These are phyloP conservation scores for Centrocercus urophasianus DNA, from an alignment of 2,113 vertebrate species.

Conservation along the genomic window DNA sequence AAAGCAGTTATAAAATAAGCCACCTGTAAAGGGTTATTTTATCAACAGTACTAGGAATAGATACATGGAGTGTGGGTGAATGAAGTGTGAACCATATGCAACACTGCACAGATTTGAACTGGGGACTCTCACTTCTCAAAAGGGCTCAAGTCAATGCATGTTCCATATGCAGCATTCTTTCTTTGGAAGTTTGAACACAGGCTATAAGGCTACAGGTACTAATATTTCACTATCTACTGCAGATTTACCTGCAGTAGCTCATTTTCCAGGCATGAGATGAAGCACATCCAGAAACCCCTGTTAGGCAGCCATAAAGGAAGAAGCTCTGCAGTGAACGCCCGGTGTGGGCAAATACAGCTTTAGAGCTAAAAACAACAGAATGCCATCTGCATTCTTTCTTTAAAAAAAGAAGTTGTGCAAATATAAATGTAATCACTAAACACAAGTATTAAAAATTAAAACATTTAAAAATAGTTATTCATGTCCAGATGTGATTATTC, in stretches of 20 bases:
- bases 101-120: not conserved
- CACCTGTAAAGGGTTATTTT: conserved; percentile 61
- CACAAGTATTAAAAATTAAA: not conserved
- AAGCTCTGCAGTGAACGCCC: conserved; percentile 12
- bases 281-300: conserved; percentile 14
- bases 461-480: not conserved
- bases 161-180: conserved; percentile 41
- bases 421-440: not conserved
- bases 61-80: conserved; percentile 63
- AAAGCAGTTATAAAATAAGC: conserved; percentile 44
- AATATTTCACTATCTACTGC: not conserved
- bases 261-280: not conserved
- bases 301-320: conserved; percentile 16
- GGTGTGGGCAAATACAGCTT: not conserved
- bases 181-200: conserved; percentile 20
- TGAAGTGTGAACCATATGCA: conserved; percentile 47
- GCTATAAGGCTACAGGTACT: not conserved
- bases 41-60: conserved; percentile 55
- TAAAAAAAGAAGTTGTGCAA: not conserved
- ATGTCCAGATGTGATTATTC: not conserved
- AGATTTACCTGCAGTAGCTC: conserved; percentile 7
- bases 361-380: not conserved
- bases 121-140: conserved; percentile 38
- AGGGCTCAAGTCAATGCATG: conserved; percentile 20
- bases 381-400: not conserved